These are phyloP conservation scores for Leptopilina drosophilae DNA, from an alignment of 2,888 invertebrate species.

Conservation along the genomic window DNA sequence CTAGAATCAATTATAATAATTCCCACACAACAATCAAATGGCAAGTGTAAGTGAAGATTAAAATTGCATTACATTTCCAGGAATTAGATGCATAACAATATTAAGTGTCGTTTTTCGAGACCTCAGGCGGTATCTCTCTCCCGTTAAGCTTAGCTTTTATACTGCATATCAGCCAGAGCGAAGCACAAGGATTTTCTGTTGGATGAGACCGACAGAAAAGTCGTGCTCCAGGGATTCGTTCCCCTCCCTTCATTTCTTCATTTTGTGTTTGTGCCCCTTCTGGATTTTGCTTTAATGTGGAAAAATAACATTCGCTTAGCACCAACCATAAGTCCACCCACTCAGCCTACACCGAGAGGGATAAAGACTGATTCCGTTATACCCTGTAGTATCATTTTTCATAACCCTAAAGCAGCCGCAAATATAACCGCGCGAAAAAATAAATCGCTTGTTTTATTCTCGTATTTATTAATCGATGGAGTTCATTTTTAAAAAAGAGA, in stretches of 20 bases:
- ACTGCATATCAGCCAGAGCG: constrained; percentile 67
- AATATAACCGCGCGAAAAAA: constrained; percentile 15
- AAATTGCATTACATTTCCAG: no score
- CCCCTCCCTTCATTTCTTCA: background rate
- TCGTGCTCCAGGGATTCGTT: constrained; percentile 53
- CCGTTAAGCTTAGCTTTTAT: constrained; percentile 72
- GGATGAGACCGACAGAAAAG: constrained; percentile 63
- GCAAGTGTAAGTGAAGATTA: no score
- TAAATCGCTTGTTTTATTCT: background rate
- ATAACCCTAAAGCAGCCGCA: constrained; percentile 1
- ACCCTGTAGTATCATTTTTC: constrained; percentile 12
- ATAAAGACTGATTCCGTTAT: constrained; percentile 22
- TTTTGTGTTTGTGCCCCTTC: background rate
- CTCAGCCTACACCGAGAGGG: constrained; percentile 8
- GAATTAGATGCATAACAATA: constrained; percentile 52
- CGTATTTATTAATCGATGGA: no score
- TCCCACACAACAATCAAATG: no score
- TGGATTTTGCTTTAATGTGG: constrained; percentile 57
- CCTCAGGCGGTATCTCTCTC: constrained; percentile 73
- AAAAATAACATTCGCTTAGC: constrained; percentile 59
- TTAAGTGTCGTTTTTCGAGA: constrained; percentile 75
- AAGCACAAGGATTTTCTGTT: constrained; percentile 70
- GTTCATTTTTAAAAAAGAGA: no score
- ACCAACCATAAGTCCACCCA: constrained; percentile 2
- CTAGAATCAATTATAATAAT: no score